Conservation (phyloP, 2,113 vertebrate genomes). For the Ciconia boyciana region DNA sequence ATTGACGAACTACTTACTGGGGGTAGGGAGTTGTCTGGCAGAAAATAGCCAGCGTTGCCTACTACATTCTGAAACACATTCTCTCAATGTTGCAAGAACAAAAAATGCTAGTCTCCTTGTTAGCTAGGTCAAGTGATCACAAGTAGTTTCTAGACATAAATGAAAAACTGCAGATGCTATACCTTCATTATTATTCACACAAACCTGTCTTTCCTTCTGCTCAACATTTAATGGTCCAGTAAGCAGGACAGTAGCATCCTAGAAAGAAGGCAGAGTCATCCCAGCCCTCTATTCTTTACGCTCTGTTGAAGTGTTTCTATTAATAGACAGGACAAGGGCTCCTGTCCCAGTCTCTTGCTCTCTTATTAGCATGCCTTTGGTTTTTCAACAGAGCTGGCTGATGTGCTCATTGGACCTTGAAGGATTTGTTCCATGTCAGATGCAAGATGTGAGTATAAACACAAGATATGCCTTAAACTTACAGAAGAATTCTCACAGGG, state of each 20-base stretch:
- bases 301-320: constrained; percentile 17
- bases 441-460: neutral
- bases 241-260: constrained; percentile 2
- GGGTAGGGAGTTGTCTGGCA: neutral
- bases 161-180: neutral
- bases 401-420: constrained; percentile 13
- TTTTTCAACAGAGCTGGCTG: neutral
- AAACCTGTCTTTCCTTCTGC: constrained; percentile 32
- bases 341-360: neutral
- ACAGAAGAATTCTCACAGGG: accelerated
- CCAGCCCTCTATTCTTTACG: neutral
- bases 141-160: neutral
- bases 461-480: neutral
- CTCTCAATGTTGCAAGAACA: neutral
- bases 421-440: neutral
- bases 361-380: neutral
- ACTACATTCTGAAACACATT: accelerated
- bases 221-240: neutral
- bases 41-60: neutral
- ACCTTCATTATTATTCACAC: constrained; percentile 6
- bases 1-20: neutral
- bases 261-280: neutral
- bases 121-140: neutral
- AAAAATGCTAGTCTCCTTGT: neutral
- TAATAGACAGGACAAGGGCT: neutral